Conservation (phyloP, 2,113 vertebrate genomes). For the Vulpes vulpes region DNA sequence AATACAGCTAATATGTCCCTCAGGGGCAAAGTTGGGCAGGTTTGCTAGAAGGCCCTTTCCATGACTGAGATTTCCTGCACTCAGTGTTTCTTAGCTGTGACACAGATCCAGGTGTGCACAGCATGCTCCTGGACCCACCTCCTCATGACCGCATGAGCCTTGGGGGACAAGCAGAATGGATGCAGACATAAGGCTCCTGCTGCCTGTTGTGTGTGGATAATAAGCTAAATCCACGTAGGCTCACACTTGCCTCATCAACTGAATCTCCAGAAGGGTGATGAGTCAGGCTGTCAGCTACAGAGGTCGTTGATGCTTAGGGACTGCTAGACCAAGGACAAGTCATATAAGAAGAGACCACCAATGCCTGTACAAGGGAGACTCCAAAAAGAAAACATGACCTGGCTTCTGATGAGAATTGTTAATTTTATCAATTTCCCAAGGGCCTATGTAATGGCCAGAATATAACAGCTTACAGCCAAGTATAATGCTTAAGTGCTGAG, state of each 20-base stretch:
- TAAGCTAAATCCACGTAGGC: rapidly evolving
- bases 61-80: rapidly evolving
- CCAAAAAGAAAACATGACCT: no score
- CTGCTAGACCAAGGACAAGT: neutral
- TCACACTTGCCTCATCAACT: neutral
- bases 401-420: neutral
- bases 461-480: neutral
- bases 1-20: neutral
- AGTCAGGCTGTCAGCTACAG: no score
- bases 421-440: neutral
- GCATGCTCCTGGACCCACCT: neutral
- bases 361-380: no score
- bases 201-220: rapidly evolving
- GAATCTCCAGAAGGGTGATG: neutral
- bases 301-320: neutral
- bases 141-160: no score
- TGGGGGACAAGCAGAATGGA: neutral
- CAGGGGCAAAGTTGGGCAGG: rapidly evolving
- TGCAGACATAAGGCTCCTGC: rapidly evolving
- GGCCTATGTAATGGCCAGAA: rapidly evolving
- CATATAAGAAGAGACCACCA: rapidly evolving
- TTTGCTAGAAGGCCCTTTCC: neutral
- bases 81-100: neutral
- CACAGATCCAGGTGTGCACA: neutral
- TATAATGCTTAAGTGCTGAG: neutral